Conservation (phyloP, 1,140 invertebrate species). For the Anadara kagoshimensis region DNA sequence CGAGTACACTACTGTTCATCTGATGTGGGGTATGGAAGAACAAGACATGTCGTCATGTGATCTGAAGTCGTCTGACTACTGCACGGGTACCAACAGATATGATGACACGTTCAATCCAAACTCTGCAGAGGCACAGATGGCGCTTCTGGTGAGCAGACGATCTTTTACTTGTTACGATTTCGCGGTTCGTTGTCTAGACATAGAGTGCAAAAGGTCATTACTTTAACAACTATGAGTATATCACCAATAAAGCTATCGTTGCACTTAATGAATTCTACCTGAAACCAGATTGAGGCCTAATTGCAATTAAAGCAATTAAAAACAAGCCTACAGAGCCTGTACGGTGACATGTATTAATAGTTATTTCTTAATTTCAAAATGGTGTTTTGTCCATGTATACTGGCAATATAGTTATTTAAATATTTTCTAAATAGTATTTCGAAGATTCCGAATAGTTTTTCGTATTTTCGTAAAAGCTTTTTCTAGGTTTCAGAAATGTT, state of each 20-base stretch:
- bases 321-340: too few species aligned
- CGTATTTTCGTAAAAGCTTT: too few species aligned
- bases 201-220: neutral
- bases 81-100: slow-evolving; percentile 18
- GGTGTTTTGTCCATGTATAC: too few species aligned
- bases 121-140: slow-evolving; percentile 28
- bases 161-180: neutral
- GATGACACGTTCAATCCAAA: slow-evolving; percentile 21
- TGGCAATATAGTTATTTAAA: too few species aligned
- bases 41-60: slow-evolving; percentile 44
- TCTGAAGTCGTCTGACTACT: slow-evolving; percentile 32
- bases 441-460: too few species aligned
- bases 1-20: slow-evolving; percentile 30
- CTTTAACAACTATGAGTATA: neutral
- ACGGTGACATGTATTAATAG: too few species aligned
- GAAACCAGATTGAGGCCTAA: too few species aligned
- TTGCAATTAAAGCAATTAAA: too few species aligned
- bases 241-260: neutral
- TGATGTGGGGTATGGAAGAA: slow-evolving; percentile 45
- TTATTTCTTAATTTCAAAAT: too few species aligned
- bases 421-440: too few species aligned
- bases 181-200: neutral
- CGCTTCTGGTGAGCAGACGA: slow-evolving; percentile 11
- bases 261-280: neutral
- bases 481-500: too few species aligned